A percentile compares a stretch with the other conserved stretches of the same genome.
phyloP scores from a whole-genome alignment of 2,888 invertebrate species.

The Dryococelus australis region DNA sequence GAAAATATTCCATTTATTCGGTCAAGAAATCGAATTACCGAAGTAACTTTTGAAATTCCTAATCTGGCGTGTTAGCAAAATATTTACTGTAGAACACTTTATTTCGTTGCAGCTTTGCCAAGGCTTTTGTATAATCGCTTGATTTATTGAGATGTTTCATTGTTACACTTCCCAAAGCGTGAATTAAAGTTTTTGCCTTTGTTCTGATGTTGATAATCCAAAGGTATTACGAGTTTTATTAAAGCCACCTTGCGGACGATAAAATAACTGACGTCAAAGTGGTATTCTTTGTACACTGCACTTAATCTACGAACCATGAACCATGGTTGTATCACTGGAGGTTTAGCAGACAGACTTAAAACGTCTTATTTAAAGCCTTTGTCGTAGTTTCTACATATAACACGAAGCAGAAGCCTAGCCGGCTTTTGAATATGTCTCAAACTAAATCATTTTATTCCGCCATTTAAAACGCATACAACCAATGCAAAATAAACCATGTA shows the following conservation, averaged over 20 bases:
- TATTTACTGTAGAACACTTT: too few relatives aligned
- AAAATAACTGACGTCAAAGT: neutral
- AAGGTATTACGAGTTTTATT: neutral
- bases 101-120: too few relatives aligned
- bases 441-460: too few relatives aligned
- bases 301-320: neutral
- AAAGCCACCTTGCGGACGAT: neutral
- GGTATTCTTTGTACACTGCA: neutral
- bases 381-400: neutral
- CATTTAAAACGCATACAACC: too few relatives aligned
- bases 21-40: too few relatives aligned
- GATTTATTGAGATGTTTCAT: neutral
- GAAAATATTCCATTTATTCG: too few relatives aligned
- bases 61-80: too few relatives aligned
- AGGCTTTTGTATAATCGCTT: neutral
- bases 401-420: neutral
- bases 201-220: neutral
- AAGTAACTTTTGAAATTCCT: too few relatives aligned
- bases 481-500: too few relatives aligned
- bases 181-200: neutral
- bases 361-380: neutral
- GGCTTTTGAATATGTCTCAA: too few relatives aligned
- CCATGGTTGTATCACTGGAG: neutral
- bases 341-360: neutral
- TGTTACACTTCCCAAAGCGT: neutral